Evolutionary conservation across 2,888 invertebrate species (phyloP).

Genomic region (Lasioglossum marginatum): DNA sequence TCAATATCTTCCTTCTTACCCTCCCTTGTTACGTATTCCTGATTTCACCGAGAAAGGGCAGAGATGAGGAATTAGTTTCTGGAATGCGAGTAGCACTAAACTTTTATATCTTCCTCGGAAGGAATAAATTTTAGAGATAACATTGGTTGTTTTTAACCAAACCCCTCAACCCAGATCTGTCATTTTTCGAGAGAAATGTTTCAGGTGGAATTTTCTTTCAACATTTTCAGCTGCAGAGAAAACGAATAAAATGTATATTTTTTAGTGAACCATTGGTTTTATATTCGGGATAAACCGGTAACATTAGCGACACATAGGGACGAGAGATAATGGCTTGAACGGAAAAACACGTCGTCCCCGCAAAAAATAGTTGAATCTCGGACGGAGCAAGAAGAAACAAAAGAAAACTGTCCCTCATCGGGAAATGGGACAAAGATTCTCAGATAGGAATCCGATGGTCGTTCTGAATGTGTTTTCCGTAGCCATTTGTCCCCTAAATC

Average conservation of each 20-base stretch:
- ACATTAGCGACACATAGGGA: background rate
- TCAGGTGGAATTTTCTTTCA: background rate
- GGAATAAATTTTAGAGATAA: background rate
- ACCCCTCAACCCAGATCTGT: background rate
- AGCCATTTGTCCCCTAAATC: background rate
- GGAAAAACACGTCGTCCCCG: background rate
- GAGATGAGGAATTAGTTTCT: background rate
- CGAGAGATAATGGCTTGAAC: background rate
- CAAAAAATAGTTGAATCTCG: conserved; percentile 2
- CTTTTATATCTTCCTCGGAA: background rate
- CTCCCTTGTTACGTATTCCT: background rate
- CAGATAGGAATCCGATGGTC: background rate
- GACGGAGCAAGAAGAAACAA: background rate
- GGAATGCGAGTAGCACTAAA: background rate
- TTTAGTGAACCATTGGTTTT: background rate
- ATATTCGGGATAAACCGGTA: too few species aligned
- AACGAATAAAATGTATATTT: background rate
- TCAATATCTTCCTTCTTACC: background rate
- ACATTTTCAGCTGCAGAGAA: too few species aligned
- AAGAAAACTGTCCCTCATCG: conserved; percentile 2
- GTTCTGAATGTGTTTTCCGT: background rate
- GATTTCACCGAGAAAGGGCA: conserved; percentile 20
- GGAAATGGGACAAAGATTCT: background rate
- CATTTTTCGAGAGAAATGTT: background rate
- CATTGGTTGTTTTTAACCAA: background rate